Evolutionary conservation across 2,888 invertebrate genomes (phyloP), one percentile per base, ranked within the genome.

Genomic region (Torymus aiolomorphi): DNA sequence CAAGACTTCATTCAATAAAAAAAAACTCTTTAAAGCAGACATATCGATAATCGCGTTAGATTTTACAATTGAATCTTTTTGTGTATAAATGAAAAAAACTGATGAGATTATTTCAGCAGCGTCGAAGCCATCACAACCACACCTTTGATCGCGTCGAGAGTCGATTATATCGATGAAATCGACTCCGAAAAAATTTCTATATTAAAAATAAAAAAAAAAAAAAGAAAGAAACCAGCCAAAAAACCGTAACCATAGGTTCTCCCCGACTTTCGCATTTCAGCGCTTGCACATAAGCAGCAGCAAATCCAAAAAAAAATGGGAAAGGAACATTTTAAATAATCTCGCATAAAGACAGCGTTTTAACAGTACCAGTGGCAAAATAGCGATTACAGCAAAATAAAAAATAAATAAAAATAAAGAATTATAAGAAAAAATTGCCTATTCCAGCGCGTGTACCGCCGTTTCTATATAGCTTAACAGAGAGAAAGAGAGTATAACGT

Each of bases 31-130:
- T 59, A 54, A 61, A 77, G 10, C 54, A 63, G 18, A 78, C 67
- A 78, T 78, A 75, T 79, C 63, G 69, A 74, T 74, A 74, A 79
- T 79, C 76, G 54, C 63, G 54, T 70, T 79, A 79, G 74, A 79
- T 75, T 78, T 75, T 71, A 70, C 31, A 72, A 14, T 70, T n/a
- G 49, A 61, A 62, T 75, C 66, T 62, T 72, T 61, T 71, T 75
- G 51, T 71, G 54, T 24, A 66, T 51, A 52, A 52, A 66, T 57
- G 67, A 49, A 51, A 2, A 51, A n/a, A 66, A 42, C 42, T 42
- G 42, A 42, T 42, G 42, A 42, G 42, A 42, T 42, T 42, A 42
- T 42, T 42, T 42, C 42, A 42, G 42, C 42, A 42, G 42, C 42
- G 42, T 42, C 42, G 42, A 42, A 42, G 42, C 42, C 42, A 42